Evolutionary conservation across 2,888 invertebrate species (phyloP), one percentile per base, ranked within the genome.

Genomic region (Philhelius pedissequus): DNA sequence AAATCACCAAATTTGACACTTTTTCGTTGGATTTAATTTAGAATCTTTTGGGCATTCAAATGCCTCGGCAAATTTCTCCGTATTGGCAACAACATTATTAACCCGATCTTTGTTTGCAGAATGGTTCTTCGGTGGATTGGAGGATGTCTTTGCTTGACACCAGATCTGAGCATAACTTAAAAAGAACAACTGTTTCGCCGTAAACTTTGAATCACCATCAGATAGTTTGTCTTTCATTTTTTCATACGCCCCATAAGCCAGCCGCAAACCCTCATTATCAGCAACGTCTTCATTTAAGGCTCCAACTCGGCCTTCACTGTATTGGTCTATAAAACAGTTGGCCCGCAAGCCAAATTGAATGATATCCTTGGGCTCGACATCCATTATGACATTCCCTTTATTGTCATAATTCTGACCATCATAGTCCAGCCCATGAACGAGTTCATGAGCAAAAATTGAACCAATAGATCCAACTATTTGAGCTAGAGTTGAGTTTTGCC

Each of bases 331-430:
- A 43, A 88, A 91, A 62, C 90, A 90, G 6, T 80, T 80, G 0
- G 89, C 89, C 0, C 88, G 86, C 25, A 87, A 25, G 0, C 90
- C 90, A 20, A 89, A 91, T 18, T 89, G 86, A 5, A 90, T 90
- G 18, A 90, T 89, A 32, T 89, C 82, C 32, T 89, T 87, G 0
- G 88, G 73, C 25, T 78, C 79, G 18, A 86, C 77, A 18, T 78
- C 70, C 1, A 27, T 30, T 9, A 58, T 78, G 22, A 88, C 71
- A 43, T 87, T 89, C 0, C 90, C 91, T 1, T 58, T 20, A 3
- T 88, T 88, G 66, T 90, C 91, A 50, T 90, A 90, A 68, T 90
- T 89, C 8, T 90, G 86, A 32, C 91, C 90, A 64, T 90, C 90
- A 50, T 90, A 91, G 74, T 90, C 90, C 52, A 91, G 90, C 48